Evolutionary conservation across 2,888 invertebrate genomes (phyloP).

Genomic region (Brachynemurus nebulosus): DNA sequence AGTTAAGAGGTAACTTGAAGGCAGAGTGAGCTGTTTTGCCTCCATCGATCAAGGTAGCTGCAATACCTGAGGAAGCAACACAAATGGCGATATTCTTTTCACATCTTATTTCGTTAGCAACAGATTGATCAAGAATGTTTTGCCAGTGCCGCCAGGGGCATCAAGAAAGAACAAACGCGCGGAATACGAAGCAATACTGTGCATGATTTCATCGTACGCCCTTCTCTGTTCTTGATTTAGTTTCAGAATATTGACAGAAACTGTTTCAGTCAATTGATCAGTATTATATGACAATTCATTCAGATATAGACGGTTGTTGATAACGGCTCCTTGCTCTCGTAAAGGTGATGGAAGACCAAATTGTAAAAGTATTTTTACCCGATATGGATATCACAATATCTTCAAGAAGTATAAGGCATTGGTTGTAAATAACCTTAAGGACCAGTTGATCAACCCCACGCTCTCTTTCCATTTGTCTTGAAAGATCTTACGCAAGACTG

Average conservation of each 20-base stretch:
- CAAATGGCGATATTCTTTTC: slow-evolving; percentile 24
- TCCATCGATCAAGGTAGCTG: slow-evolving; percentile 27
- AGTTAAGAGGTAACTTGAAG: slow-evolving; percentile 24
- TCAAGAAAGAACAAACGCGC: slow-evolving; percentile 23
- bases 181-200: slow-evolving; percentile 3
- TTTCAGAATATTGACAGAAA: slow-evolving; percentile 10
- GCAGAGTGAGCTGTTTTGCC: slow-evolving; percentile 26
- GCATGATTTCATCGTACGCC: slow-evolving; percentile 5
- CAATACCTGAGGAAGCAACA: slow-evolving; percentile 27
- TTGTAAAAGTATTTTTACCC: slow-evolving; percentile 13
- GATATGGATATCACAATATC: slow-evolving; percentile 14
- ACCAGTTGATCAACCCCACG: slow-evolving; percentile 3
- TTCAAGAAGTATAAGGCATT: slow-evolving; percentile 14
- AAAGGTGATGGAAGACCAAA: slow-evolving; percentile 16
- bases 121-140: slow-evolving; percentile 8
- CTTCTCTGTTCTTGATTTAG: slow-evolving; percentile 10
- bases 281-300: not conserved
- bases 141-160: slow-evolving; percentile 17
- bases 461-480: slow-evolving; percentile 4
- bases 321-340: slow-evolving; percentile 2
- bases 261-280: not conserved
- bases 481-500: slow-evolving; percentile 20
- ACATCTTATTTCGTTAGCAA: slow-evolving; percentile 22
- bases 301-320: slow-evolving; percentile 2
- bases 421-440: slow-evolving; percentile 13